These are phyloP conservation scores for Plotosus lineatus DNA, from an alignment of 2,113 vertebrate genomes.

Conservation along the genomic window DNA sequence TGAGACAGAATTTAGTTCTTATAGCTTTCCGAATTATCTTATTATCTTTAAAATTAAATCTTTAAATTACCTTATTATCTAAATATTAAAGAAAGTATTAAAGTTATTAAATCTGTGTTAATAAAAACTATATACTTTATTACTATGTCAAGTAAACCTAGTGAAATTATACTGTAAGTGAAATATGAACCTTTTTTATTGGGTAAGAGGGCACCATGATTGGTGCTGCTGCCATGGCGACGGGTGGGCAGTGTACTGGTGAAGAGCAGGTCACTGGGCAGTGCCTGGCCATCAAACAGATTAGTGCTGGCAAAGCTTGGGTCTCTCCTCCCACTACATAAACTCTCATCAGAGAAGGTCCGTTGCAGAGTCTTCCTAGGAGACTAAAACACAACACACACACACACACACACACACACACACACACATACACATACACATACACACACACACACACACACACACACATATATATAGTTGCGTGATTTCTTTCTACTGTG, in stretches of 20 bases:
- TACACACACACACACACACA: slow-evolving; percentile 15
- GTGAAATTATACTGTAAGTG: not conserved
- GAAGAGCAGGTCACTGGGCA: slow-evolving; percentile 79
- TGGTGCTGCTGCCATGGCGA: slow-evolving; percentile 67
- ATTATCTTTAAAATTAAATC: too few relatives aligned
- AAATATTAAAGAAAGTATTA: not conserved
- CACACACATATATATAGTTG: not conserved
- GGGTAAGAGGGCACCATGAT: slow-evolving; percentile 59
- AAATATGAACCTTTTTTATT: slow-evolving; percentile 76
- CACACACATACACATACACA: not conserved
- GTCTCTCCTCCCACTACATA: slow-evolving; percentile 85
- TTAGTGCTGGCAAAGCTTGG: slow-evolving; percentile 72
- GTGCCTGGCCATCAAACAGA: slow-evolving; percentile 66
- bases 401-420: slow-evolving; percentile 17
- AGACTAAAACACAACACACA: slow-evolving; percentile 70
- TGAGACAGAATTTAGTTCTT: not conserved
- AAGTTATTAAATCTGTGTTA: not conserved
- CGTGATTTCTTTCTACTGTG: not conserved
- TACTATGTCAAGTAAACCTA: not conserved
- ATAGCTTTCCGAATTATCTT: not conserved
- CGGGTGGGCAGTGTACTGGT: slow-evolving; percentile 83
- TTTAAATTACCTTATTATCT: too few relatives aligned
- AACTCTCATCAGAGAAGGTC: slow-evolving; percentile 88
- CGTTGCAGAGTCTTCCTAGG: slow-evolving; percentile 83
- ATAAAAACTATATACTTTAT: not conserved